Conservation (phyloP, 2,113 vertebrate genomes). For the Balaenoptera acutorostrata region DNA sequence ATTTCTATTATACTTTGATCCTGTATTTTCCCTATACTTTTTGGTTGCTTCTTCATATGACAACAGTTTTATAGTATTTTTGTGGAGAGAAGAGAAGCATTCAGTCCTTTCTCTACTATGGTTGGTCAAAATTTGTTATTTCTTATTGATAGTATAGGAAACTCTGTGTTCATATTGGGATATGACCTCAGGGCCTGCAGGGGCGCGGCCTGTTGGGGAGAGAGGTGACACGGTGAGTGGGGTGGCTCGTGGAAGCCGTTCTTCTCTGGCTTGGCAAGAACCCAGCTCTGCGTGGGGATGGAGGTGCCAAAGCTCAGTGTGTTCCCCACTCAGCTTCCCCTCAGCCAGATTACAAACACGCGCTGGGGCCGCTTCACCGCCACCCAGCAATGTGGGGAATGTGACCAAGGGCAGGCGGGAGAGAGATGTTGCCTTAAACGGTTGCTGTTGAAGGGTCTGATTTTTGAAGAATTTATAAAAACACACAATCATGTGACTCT, state of each 20-base stretch:
- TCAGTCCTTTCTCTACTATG: neutral
- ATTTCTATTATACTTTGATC: neutral
- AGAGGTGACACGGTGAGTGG: neutral
- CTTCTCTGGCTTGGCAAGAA: neutral
- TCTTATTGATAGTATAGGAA: neutral
- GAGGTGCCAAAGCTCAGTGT: neutral
- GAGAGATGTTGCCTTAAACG: neutral
- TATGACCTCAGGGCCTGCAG: neutral
- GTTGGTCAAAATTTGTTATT: neutral
- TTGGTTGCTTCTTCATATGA: neutral
- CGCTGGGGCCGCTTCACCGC: fast-evolving
- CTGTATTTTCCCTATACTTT: neutral
- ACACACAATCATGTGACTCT: neutral
- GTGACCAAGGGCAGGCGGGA: neutral
- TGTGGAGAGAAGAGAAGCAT: neutral
- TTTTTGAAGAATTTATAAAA: neutral
- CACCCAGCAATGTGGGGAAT: too few species aligned
- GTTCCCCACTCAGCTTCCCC: fast-evolving
- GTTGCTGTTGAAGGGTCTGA: neutral
- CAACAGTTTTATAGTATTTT: neutral
- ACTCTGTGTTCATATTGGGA: neutral
- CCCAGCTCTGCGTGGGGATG: neutral
- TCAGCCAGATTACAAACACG: neutral
- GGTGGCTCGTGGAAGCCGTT: neutral
- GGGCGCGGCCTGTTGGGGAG: neutral